Evolutionary conservation across 2,113 vertebrate species (phyloP).

Genomic region (Halichoerus grypus): DNA sequence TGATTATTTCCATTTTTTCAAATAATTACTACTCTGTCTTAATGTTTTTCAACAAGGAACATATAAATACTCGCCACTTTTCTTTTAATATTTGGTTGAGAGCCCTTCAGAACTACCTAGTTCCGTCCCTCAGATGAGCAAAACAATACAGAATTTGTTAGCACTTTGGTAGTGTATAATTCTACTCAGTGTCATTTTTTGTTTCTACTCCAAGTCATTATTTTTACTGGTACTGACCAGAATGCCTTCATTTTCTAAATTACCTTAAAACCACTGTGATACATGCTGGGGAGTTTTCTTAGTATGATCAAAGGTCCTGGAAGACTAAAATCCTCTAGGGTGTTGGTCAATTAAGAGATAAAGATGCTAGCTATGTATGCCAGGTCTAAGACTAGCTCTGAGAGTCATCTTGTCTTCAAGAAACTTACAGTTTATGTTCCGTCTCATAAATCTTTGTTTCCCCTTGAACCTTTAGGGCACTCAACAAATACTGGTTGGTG

Average conservation of each 20-base stretch:
- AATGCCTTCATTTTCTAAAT: background rate
- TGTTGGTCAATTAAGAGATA: background rate
- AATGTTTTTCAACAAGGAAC: background rate
- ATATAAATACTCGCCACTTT: background rate
- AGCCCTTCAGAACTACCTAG: background rate
- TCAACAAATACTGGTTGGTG: background rate
- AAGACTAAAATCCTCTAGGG: background rate
- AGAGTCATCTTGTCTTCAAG: background rate
- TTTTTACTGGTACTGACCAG: background rate
- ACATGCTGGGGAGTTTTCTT: background rate
- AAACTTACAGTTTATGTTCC: background rate
- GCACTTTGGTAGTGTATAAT: background rate
- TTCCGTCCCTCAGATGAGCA: background rate
- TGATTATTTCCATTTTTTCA: background rate
- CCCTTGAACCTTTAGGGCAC: background rate
- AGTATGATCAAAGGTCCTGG: background rate
- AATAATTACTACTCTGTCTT: background rate
- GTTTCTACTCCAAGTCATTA: background rate
- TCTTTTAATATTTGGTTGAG: background rate
- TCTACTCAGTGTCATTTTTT: background rate
- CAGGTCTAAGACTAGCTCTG: background rate
- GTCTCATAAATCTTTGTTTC: background rate
- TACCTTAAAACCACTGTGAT: background rate
- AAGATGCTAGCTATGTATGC: background rate
- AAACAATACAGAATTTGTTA: background rate